Percentiles rank a stretch among this genome's conserved stretches.
Evolutionary conservation across 2,113 vertebrate genomes (phyloP).

Genomic region (Stomatorhinus ivindoensis): DNA sequence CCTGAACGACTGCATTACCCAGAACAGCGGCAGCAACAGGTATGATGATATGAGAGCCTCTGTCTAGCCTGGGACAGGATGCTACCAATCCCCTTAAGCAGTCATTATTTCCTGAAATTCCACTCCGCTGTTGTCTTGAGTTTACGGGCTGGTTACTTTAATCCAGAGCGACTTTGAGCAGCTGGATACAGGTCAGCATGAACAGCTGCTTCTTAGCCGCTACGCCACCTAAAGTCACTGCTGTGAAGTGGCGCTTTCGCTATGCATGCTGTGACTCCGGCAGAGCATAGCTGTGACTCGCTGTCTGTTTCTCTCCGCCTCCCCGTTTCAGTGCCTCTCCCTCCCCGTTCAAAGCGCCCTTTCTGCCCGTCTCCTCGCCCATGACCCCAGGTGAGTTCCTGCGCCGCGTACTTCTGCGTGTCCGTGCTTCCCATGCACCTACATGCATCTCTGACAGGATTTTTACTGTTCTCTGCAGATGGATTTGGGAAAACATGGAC

Average conservation of each 20-base stretch:
- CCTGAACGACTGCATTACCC: conserved; percentile 39
- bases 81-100: background rate
- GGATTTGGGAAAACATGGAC: conserved; percentile 74
- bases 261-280: background rate
- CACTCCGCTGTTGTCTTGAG: background rate
- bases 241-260: background rate
- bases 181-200: background rate
- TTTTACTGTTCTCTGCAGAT: conserved; percentile 85
- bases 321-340: conserved; percentile 61
- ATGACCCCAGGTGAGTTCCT: conserved; percentile 57
- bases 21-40: conserved; percentile 54
- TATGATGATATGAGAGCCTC: conserved; percentile 25
- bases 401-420: background rate
- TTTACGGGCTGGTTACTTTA: background rate
- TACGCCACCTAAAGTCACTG: background rate
- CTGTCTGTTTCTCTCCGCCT: background rate
- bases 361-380: conserved; percentile 70
- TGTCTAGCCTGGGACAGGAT: background rate
- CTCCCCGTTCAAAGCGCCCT: conserved; percentile 77
- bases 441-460: conserved; percentile 66
- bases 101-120: background rate
- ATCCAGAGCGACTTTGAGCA: background rate
- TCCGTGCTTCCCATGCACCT: background rate
- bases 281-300: background rate
- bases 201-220: background rate